Conservation (phyloP, 1,140 invertebrate species). For the Meloidogyne floridensis region DNA sequence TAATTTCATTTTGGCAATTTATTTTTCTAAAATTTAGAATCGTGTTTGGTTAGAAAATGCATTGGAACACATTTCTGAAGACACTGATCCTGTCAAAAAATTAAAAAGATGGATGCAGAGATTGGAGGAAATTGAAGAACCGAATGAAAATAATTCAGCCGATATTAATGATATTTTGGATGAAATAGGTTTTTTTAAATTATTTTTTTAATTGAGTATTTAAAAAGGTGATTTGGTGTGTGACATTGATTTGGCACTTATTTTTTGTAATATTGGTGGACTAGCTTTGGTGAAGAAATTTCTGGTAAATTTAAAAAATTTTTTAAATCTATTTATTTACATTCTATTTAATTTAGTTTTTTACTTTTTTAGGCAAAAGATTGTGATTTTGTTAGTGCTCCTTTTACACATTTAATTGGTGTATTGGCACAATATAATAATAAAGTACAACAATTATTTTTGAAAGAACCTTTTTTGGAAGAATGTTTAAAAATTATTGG, state of each 20-base stretch:
- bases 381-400: constrained; percentile 18
- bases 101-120: constrained; percentile 29
- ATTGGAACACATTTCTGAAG: constrained; percentile 15
- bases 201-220: not conserved
- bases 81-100: constrained; percentile 32
- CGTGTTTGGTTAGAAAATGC: constrained; percentile 28
- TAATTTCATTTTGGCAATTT: not conserved
- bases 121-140: constrained; percentile 25
- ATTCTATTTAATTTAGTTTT: not conserved
- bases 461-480: constrained; percentile 8
- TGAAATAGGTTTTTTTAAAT: constrained; percentile 18
- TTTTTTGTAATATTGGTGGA: constrained; percentile 20
- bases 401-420: constrained; percentile 18
- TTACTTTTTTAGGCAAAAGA: constrained; percentile 10
- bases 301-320: not conserved
- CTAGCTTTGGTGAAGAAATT: constrained; percentile 12
- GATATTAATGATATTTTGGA: constrained; percentile 32
- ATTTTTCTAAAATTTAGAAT: not conserved
- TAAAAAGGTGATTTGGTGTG: constrained; percentile 19
- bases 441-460: constrained; percentile 22
- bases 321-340: not conserved
- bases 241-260: constrained; percentile 23
- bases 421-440: constrained; percentile 27
- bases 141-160: constrained; percentile 19
- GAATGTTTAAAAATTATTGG: constrained; percentile 18